Conservation (phyloP, 2,797 vertebrate genomes). For the Rhyacichthys aspro region DNA sequence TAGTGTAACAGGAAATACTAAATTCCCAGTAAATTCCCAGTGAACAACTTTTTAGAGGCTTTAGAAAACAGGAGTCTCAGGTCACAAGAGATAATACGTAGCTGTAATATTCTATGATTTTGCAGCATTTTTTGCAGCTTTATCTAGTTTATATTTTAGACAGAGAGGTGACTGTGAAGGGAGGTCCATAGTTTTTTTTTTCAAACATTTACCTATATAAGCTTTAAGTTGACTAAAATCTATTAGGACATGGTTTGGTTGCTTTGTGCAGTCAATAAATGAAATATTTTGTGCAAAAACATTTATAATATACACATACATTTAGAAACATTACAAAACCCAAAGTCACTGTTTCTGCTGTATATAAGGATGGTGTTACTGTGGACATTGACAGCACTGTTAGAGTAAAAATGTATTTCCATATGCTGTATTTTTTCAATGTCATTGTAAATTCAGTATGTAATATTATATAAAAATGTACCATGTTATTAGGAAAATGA, state of each 20-base stretch:
- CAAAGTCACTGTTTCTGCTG: constrained; percentile 15
- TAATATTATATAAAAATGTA: constrained; percentile 45
- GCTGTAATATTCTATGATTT: background rate
- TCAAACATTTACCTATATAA: too few relatives aligned
- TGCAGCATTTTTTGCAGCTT: too few relatives aligned
- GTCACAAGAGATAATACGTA: too few relatives aligned
- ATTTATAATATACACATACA: too few relatives aligned
- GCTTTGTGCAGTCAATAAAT: background rate
- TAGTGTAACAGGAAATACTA: too few relatives aligned
- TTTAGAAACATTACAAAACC: constrained; percentile 1
- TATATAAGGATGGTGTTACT: constrained; percentile 35
- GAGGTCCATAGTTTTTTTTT: too few relatives aligned
- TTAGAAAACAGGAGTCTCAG: background rate
- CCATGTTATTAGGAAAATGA: constrained; percentile 15
- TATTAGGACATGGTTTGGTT: background rate
- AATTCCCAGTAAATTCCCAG: too few relatives aligned
- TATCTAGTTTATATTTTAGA: too few relatives aligned
- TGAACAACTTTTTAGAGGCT: background rate
- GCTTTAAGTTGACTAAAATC: too few relatives aligned
- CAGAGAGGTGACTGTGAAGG: too few relatives aligned
- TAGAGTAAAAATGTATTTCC: constrained; percentile 52
- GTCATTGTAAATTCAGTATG: constrained; percentile 41
- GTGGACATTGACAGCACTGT: constrained; percentile 7
- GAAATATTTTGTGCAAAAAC: too few relatives aligned
- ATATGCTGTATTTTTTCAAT: constrained; percentile 65